phyloP scores from a whole-genome alignment of 1,140 invertebrate species.

The Pteromalus puparum region DNA sequence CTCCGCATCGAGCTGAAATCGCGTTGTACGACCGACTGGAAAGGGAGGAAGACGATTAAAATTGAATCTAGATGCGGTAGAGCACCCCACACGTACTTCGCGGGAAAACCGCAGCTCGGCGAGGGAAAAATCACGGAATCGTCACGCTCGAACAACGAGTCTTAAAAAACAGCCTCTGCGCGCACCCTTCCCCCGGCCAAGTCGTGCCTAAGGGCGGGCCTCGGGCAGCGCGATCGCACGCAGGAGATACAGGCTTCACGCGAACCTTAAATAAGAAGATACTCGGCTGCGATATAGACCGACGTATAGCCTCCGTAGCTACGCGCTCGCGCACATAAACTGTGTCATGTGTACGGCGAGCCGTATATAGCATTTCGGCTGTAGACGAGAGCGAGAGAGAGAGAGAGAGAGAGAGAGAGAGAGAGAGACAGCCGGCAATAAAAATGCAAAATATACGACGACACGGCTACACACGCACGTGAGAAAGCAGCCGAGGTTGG shows the following conservation, averaged over 20 bases:
- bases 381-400: background rate
- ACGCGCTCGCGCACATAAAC: constrained; percentile 18
- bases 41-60: background rate
- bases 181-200: background rate
- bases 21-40: too few relatives aligned
- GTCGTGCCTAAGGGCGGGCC: background rate
- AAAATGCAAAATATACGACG: constrained; percentile 70
- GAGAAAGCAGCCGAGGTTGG: constrained; percentile 31
- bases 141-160: constrained; percentile 43
- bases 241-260: constrained; percentile 9
- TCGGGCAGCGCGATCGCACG: background rate
- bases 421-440: constrained; percentile 57
- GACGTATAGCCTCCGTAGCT: background rate
- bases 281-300: constrained; percentile 22
- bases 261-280: constrained; percentile 43
- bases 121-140: constrained; percentile 3
- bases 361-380: constrained; percentile 37
- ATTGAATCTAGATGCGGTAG: background rate
- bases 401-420: background rate
- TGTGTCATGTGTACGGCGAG: constrained; percentile 48
- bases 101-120: constrained; percentile 2
- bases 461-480: constrained; percentile 55
- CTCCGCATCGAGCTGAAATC: background rate
- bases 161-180: background rate
- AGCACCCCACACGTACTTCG: background rate